phyloP scores from a whole-genome alignment of 2,113 vertebrate genomes.

The Synchiropus splendidus region DNA sequence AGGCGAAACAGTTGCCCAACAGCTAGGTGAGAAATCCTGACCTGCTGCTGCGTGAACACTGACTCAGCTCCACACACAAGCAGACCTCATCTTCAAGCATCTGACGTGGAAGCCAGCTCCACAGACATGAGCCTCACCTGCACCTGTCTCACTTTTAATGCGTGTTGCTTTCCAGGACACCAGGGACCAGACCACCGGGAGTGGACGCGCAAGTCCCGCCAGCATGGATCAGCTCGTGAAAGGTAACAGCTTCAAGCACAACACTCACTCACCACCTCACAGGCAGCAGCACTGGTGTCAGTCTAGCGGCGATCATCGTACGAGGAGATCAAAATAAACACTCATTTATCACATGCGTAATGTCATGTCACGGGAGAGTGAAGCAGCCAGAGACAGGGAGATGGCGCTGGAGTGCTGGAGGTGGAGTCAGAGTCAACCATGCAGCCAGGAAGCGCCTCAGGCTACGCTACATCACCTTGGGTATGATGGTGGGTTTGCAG shows the following conservation, averaged over 20 bases:
- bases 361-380: too few species aligned
- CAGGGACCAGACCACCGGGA: slow-evolving; percentile 52
- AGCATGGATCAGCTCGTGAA: slow-evolving; percentile 68
- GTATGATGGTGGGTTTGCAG: too few species aligned
- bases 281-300: too few species aligned
- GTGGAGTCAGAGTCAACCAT: not conserved
- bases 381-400: not conserved
- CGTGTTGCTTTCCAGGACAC: slow-evolving; percentile 54
- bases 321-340: not conserved
- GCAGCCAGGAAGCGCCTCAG: too few species aligned
- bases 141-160: not conserved
- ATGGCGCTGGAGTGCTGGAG: not conserved
- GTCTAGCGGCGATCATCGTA: too few species aligned
- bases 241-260: slow-evolving; percentile 13
- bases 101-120: too few species aligned
- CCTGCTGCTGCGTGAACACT: too few species aligned
- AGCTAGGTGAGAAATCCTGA: too few species aligned
- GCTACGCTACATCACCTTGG: too few species aligned
- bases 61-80: too few species aligned
- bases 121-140: not conserved
- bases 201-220: slow-evolving; percentile 59
- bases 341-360: not conserved
- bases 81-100: too few species aligned
- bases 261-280: not conserved
- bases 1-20: too few species aligned